These are phyloP conservation scores for Beroe forskalii DNA, from an alignment of 37 sponge, comb jelly and placozoan genomes.

Conservation along the genomic window DNA sequence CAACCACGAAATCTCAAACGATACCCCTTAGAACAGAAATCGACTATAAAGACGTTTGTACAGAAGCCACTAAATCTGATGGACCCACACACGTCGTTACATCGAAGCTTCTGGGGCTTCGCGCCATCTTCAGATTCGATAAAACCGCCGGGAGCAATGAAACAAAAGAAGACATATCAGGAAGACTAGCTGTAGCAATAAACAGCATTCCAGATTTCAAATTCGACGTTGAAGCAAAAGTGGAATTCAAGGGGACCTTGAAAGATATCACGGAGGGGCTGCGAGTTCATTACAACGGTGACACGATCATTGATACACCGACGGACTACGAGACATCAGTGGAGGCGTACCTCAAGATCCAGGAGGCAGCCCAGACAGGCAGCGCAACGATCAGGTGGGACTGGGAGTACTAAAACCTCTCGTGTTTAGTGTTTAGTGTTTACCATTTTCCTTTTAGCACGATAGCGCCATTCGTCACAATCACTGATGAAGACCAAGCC, in stretches of 20 bases:
- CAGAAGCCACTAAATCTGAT: neutral
- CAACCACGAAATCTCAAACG: neutral
- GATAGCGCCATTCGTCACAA: too few species aligned
- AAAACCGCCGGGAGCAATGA: neutral
- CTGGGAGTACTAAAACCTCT: too few species aligned
- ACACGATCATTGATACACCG: slow-evolving; percentile 11
- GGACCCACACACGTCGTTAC: slow-evolving; percentile 57
- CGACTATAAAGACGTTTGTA: neutral
- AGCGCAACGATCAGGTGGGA: neutral
- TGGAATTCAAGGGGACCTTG: neutral
- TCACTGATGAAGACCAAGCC: too few species aligned
- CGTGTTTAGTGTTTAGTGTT: too few species aligned
- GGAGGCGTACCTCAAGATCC: neutral
- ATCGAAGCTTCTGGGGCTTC: neutral
- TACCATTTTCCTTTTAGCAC: too few species aligned
- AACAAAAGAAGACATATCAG: neutral
- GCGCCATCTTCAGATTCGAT: slow-evolving; percentile 45
- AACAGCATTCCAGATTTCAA: slow-evolving; percentile 31
- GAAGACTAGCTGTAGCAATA: neutral
- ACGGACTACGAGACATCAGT: neutral
- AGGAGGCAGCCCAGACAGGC: neutral
- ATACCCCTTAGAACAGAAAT: slow-evolving; percentile 23
- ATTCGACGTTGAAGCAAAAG: neutral
- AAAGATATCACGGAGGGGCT: neutral
- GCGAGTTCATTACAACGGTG: slow-evolving; percentile 7